A percentile compares a stretch with the other conserved stretches of the same genome.
phyloP scores from a whole-genome alignment of 2,797 vertebrate genomes.

The Coluber constrictor region DNA sequence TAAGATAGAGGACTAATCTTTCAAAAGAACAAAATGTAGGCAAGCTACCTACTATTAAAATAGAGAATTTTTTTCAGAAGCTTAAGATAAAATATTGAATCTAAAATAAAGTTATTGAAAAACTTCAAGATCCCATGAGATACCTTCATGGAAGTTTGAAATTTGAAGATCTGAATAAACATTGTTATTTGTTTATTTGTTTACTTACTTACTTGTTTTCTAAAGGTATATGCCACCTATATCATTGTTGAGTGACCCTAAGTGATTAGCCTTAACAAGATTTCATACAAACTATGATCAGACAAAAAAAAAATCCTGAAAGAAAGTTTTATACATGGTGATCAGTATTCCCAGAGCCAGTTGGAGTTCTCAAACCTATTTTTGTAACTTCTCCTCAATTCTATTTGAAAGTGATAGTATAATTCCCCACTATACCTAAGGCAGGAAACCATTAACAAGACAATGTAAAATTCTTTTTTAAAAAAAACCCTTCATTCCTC shows the following conservation, averaged over 20 bases:
- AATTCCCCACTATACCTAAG: background rate
- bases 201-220: background rate
- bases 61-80: background rate
- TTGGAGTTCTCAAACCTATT: no score
- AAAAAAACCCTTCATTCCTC: background rate
- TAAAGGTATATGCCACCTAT: background rate
- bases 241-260: background rate
- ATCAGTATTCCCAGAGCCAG: background rate
- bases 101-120: background rate
- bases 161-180: background rate
- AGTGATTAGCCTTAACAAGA: background rate
- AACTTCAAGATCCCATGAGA: background rate
- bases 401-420: background rate
- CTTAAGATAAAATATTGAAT: background rate
- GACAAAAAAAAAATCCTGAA: background rate
- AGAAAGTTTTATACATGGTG: background rate
- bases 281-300: background rate
- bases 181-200: background rate
- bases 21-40: background rate
- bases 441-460: background rate
- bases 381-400: background rate
- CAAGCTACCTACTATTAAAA: background rate
- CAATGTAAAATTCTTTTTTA: background rate
- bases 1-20: background rate
- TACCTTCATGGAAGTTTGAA: background rate